Evolutionary conservation across 1,140 invertebrate species (phyloP), one percentile per base, ranked within the genome.

Genomic region (Zaprionus inermis): DNA sequence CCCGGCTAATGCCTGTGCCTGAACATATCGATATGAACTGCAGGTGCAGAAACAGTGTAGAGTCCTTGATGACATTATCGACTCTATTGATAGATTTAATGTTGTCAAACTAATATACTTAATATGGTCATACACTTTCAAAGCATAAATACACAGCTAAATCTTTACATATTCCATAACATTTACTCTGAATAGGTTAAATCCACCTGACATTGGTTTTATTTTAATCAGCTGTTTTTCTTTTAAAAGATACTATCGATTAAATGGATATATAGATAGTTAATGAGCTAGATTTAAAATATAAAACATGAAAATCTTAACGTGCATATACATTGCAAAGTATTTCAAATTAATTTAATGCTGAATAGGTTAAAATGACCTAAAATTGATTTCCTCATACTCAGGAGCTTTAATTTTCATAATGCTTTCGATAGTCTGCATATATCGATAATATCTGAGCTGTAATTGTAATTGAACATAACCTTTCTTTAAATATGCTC

Each of bases 121-220:
- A n/a, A n/a, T n/a, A n/a, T 38, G 11, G 0, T n/a, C n/a, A n/a
- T n/a, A n/a, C 6, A 2, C 5, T 7, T 38, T 0, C 2, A 0
- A 38, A 38, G 5, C 0, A 38, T 41, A 7, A 1, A 41, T 41
- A 16, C 2, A 38, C 36, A 38, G 14, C 4, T 4, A 24, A 24
- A 4, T 41, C 6, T 9, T 0, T 41, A 41, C 7, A 32, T 32
- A 32, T 41, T 14, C 38, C 16, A 7, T 7, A 16, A 9, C 9
- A 16, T 1, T 4, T 28, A 4, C 5, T 28, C 5, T 1, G 0
- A 16, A 3, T 44, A 3, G 6, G n/a, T 9, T n/a, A 41, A 9
- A 16, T 44, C 7, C 3, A 14, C 2, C 4, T 38, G 6, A 44
- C 1, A 44, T 44, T 41, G 38, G 0, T 16, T 3, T 16, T 16